Percentiles rank a stretch among this genome's conserved stretches.
Evolutionary conservation across 2,888 invertebrate genomes (phyloP).

Genomic region (Limnephilus rhombicus): DNA sequence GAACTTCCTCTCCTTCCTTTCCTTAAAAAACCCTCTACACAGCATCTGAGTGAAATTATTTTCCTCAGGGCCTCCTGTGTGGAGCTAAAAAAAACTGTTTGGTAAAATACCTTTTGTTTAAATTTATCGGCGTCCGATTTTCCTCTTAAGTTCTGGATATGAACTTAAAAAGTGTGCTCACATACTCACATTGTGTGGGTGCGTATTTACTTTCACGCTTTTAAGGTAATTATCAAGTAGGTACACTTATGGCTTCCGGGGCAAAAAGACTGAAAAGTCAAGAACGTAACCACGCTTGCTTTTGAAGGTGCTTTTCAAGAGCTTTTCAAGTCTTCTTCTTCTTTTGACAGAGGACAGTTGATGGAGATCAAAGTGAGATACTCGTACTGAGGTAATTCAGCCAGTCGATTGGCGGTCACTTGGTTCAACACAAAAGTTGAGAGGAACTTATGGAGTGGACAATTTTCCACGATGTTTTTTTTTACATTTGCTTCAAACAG

Average conservation of each 20-base stretch:
- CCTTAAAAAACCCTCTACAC: no score
- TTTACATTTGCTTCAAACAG: no score
- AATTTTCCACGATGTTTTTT: no score
- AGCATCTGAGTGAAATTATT: no score
- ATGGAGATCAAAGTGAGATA: neutral
- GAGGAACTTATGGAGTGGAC: no score
- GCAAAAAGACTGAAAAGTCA: neutral
- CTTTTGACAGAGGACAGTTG: neutral
- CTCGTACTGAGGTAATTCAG: neutral
- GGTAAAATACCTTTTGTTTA: no score
- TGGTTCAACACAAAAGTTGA: no score
- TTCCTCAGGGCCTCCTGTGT: no score
- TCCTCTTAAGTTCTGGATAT: neutral
- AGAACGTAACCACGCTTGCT: neutral
- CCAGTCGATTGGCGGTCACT: neutral
- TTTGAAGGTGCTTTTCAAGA: neutral
- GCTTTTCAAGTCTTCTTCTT: neutral
- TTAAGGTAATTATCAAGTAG: neutral
- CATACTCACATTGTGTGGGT: neutral
- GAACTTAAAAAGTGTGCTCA: neutral
- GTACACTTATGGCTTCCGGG: neutral
- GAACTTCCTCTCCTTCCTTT: no score
- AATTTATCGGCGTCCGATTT: neutral
- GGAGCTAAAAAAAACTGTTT: no score
- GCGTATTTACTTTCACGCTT: neutral